These are phyloP conservation scores for Meliscaeva auricollis DNA, from an alignment of 2,888 invertebrate species.

Conservation along the genomic window DNA sequence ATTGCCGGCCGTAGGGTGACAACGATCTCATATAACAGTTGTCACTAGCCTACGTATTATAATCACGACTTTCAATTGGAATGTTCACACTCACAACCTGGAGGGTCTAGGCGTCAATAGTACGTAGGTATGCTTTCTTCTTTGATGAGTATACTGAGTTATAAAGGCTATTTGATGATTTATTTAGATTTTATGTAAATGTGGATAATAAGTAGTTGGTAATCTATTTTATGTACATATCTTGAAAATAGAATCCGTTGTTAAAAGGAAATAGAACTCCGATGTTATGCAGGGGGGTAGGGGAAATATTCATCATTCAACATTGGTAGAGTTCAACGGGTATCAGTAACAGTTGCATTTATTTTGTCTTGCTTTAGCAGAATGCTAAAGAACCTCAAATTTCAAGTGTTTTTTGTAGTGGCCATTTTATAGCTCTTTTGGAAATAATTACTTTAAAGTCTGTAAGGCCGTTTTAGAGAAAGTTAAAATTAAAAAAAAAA, in stretches of 20 bases:
- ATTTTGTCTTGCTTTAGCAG: no score
- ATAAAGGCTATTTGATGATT: conserved; percentile 41
- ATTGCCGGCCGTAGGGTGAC: conserved; percentile 51
- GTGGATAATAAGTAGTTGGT: conserved; percentile 17
- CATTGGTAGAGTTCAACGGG: no score
- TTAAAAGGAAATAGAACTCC: conserved; percentile 30
- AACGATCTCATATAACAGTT: conserved; percentile 61
- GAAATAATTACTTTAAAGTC: no score
- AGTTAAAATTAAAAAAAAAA: no score
- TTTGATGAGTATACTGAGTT: conserved; percentile 40
- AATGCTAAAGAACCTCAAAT: no score
- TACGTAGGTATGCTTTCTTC: conserved; percentile 53
- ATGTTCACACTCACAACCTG: conserved; percentile 65
- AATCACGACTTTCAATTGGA: conserved; percentile 71
- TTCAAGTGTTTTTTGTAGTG: no score
- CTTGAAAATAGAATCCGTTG: conserved; percentile 40
- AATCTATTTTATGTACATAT: conserved; percentile 53
- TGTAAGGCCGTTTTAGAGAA: no score
- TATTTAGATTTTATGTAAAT: conserved; percentile 67
- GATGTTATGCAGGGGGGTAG: no score
- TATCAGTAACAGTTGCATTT: no score
- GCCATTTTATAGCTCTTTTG: no score
- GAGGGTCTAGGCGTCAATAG: conserved; percentile 48
- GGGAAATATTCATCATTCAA: not conserved
- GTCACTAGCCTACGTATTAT: conserved; percentile 65